Evolutionary conservation across 2,797 vertebrate genomes (phyloP).

Genomic region (Phaenicophaeus curvirostris): DNA sequence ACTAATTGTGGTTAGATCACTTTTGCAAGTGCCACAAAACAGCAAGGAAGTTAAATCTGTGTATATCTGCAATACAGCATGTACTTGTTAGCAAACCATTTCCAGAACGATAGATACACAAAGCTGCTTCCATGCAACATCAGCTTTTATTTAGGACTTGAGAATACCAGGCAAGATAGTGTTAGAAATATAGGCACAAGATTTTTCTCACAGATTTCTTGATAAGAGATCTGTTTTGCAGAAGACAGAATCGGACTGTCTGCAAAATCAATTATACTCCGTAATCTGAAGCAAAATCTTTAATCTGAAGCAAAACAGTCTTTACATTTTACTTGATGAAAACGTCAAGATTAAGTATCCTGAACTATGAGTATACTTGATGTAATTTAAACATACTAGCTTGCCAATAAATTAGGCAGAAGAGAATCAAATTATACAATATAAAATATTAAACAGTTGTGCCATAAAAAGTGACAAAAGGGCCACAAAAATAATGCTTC

Average conservation of each 20-base stretch:
- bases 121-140: neutral
- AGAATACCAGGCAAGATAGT: neutral
- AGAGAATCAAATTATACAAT: neutral
- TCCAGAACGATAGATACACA: neutral
- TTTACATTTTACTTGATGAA: neutral
- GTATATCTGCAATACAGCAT: neutral
- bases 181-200: neutral
- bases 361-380: neutral
- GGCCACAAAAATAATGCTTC: neutral
- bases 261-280: neutral
- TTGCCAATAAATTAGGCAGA: neutral
- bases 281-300: neutral
- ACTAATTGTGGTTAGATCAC: neutral
- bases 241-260: neutral
- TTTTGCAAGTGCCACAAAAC: neutral
- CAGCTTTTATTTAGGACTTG: neutral
- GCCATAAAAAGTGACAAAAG: neutral
- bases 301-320: neutral
- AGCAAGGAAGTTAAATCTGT: neutral
- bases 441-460: neutral
- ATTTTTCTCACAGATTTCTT: neutral
- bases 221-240: neutral
- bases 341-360: neutral
- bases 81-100: neutral
- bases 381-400: neutral